Evolutionary conservation across 2,797 vertebrate species (phyloP).

Genomic region (Eidolon dupreanum): DNA sequence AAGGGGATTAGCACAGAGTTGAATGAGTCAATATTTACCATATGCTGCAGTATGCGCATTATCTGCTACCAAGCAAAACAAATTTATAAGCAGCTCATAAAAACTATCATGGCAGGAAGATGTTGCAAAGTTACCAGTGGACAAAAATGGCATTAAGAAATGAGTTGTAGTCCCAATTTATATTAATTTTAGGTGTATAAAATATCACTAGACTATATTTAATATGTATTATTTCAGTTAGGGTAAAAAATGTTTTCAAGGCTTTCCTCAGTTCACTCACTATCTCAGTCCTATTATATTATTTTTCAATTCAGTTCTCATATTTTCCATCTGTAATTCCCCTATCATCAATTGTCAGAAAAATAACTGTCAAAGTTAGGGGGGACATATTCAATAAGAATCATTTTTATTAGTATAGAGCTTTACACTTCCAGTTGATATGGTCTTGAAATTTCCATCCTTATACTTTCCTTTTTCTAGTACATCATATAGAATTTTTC

Average conservation of each 20-base stretch:
- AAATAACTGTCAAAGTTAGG: not conserved
- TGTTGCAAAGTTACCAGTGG: not conserved
- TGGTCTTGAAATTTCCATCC: not conserved
- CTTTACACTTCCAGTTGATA: not conserved
- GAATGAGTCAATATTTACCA: not conserved
- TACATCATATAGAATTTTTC: not conserved
- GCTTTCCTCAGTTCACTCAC: not conserved
- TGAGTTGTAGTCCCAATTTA: not conserved
- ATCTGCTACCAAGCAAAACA: slow-evolving; percentile 11
- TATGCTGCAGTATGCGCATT: not conserved
- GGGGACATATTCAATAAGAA: not conserved
- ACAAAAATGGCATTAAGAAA: not conserved
- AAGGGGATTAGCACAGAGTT: not conserved
- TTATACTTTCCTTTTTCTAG: not conserved
- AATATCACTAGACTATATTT: not conserved
- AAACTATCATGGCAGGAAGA: not conserved
- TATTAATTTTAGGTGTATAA: not conserved
- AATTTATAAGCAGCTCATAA: not conserved
- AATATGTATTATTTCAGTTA: not conserved
- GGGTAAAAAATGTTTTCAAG: slow-evolving; percentile 24
- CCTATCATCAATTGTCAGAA: not conserved
- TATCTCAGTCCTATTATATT: not conserved
- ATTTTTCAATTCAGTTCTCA: not conserved
- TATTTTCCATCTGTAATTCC: not conserved
- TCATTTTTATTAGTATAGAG: not conserved